Evolutionary conservation across 2,113 vertebrate species (phyloP).

Genomic region (Ictalurus punctatus): DNA sequence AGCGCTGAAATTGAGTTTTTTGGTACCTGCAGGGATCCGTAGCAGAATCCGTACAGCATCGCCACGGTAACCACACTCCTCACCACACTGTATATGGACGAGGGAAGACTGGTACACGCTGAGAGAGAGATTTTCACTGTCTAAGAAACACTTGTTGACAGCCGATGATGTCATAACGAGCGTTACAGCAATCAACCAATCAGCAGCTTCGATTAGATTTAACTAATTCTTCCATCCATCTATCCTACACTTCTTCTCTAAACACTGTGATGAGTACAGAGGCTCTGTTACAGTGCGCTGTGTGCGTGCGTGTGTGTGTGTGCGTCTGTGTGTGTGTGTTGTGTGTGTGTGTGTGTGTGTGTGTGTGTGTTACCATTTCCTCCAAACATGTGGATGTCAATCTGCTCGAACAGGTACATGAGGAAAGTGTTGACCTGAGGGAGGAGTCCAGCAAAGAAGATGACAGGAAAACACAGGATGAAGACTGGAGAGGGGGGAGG

Average conservation of each 20-base stretch:
- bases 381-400: constrained; percentile 98
- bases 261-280: neutral
- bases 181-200: neutral
- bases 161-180: neutral
- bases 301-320: neutral
- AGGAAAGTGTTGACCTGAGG: constrained; percentile 99
- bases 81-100: constrained; percentile 91
- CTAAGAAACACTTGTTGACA: neutral
- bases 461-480: constrained; percentile 93
- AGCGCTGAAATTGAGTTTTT: neutral
- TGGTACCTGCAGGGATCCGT: constrained; percentile 92
- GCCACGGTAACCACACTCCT: constrained; percentile 92
- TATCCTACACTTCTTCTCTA: neutral
- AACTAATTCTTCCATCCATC: neutral
- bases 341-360: constrained; percentile 14
- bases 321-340: neutral
- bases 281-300: too few relatives aligned
- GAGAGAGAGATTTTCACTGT: constrained; percentile 13
- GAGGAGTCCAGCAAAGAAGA: constrained; percentile 96
- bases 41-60: constrained; percentile 93
- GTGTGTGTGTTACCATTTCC: constrained; percentile 84
- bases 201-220: neutral
- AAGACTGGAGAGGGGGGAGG: constrained; percentile 77
- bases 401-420: constrained; percentile 97
- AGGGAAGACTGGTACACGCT: constrained; percentile 95